Evolutionary conservation across 2,113 vertebrate species (phyloP), one percentile per base, ranked within the genome.

Genomic region (Amazona guildingii): DNA sequence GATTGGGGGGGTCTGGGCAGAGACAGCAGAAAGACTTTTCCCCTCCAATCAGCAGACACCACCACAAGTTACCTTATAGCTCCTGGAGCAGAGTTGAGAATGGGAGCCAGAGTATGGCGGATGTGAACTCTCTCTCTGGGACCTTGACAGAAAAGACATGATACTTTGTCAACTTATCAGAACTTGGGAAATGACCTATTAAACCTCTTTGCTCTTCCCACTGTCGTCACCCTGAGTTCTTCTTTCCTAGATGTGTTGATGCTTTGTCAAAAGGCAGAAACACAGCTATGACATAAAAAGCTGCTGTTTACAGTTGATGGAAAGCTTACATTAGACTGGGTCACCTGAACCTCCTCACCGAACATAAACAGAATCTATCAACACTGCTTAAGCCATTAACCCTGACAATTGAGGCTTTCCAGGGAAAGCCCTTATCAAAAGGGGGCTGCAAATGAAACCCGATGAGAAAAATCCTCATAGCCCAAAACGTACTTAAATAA

Each of bases 341-440:
- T 95, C 96, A 97, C 97, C 96, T 96, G 96, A 96, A 94, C 85
- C 78, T 69, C 94, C 95, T 97, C 88, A 66, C 64, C 83, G 92
- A 97, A 73, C 81, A 93, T 97, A 97, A 97, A 97, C 96, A 97
- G 88, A 93, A 97, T 97, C 93, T 95, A 97, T 97, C 97, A 98
- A 85, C 91, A 87, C 92, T 77, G 89, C 94, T 97, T 97, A 97
- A 97, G 86, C 88, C 95, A 97, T 97, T 96, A 97, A 92, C 92
- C 78, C 76, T 97, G 97, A 97, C 97, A 98, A 96, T 57, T 97
- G 96, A 97, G 88, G 78, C 78, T 98, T 96, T 96, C 95, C 97
- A 97, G 97, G 94, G 82, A 92, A 73, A 91, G 55, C 9, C 49
- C 33, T 96, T 96, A 96, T 96, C 95, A 92, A 95, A 95, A 94